These are phyloP conservation scores for Andrena haemorrhoa DNA, from an alignment of 2,888 invertebrate species.

Conservation along the genomic window DNA sequence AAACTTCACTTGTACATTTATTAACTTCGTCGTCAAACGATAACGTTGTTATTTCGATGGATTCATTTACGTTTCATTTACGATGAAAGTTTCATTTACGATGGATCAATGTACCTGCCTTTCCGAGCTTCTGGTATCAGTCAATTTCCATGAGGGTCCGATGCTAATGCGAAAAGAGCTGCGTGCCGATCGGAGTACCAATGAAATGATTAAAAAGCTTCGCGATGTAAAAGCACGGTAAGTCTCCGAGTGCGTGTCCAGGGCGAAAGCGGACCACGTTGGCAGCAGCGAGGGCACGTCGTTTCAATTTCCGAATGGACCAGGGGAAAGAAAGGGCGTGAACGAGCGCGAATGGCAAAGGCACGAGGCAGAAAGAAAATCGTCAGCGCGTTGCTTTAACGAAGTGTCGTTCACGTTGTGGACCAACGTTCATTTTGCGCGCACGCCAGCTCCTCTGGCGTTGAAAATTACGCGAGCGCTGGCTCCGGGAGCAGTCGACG, in stretches of 20 bases:
- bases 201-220: background rate
- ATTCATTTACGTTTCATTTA: no score
- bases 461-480: constrained; percentile 64
- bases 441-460: constrained; percentile 56
- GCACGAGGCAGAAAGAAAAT: constrained; percentile 63
- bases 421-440: constrained; percentile 69
- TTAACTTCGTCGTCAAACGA: background rate
- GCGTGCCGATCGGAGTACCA: background rate
- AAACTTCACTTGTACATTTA: constrained; percentile 1
- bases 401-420: constrained; percentile 70
- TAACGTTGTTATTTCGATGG: no score
- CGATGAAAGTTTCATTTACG: no score
- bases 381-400: constrained; percentile 73
- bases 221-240: constrained; percentile 16
- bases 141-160: background rate
- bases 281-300: constrained; percentile 44
- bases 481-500: constrained; percentile 25
- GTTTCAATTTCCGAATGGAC: constrained; percentile 65
- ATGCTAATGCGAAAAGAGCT: no score
- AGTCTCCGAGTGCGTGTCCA: background rate
- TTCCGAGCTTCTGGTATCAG: no score
- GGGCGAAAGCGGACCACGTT: constrained; percentile 4
- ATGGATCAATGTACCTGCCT: no score
- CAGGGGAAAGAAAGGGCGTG: constrained; percentile 17
- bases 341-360: constrained; percentile 9